Base-by-base conservation (phyloP, 2,113 vertebrate species). In the Sapayoa aenigma region DNA sequence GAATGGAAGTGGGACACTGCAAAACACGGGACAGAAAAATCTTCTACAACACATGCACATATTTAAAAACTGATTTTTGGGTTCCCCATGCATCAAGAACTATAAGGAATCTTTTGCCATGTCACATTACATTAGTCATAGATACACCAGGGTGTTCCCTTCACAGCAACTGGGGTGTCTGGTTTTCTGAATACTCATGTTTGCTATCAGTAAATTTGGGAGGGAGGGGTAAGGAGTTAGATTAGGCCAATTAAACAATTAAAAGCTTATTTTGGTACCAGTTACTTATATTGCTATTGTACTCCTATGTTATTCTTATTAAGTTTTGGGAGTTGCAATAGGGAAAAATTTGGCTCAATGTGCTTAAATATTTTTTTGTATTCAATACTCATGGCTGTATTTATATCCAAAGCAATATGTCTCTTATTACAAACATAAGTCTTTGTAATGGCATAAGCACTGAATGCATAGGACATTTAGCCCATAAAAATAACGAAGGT, bases 351-450 rank as follows among this genome's bases (percentile, higher is more conserved):
- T 81, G 84, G 75, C 71, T 96, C 80, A 35, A n/a, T 59, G 79
- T 53, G 77, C 88, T 95, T 93, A 93, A 94, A 81, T 94, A 60
- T 83, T 89, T 96, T 77, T 96, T 89, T 89, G 14, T 50, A 78
- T 91, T 94, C 8, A 16, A 82, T 89, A 68, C 63, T 75, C 71
- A 0, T 46, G 37, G 84, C 66, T 90, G 63, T 71, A 84, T 89
- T 96, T 95, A 87, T 95, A 93, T 89, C 90, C 53, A 94, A 97
- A 97, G 94, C 93, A 95, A 94, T 95, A 95, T 79, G 85, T 95
- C 80, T 76, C 93, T 96, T 88, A 94, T 97, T 97, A 90, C 94
- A 94, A 97, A 95, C 84, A 97, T 96, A 97, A 97, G 89, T 93
- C 96, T 96, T 86, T 84, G 78, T 84, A 93, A 97, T 80, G 83